These are phyloP conservation scores for Falco rusticolus DNA, from an alignment of 2,797 vertebrate species.

Conservation along the genomic window DNA sequence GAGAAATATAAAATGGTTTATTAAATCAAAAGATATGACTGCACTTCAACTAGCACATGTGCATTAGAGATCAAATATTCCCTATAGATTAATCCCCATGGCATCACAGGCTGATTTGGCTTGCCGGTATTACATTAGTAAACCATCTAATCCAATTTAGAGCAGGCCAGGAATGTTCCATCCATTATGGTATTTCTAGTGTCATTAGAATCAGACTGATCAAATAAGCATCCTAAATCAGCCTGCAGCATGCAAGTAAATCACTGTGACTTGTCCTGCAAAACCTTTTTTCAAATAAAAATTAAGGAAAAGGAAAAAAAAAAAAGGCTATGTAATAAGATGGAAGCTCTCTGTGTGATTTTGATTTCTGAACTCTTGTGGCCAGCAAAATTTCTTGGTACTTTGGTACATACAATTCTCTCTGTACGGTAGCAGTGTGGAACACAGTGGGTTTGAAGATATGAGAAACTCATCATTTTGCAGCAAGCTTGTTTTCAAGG, in stretches of 20 bases:
- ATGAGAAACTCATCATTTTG: neutral
- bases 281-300: conserved; percentile 2
- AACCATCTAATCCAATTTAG: conserved; percentile 78
- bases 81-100: conserved; percentile 70
- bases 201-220: conserved; percentile 76
- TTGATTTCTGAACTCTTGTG: neutral
- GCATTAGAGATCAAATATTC: conserved; percentile 68
- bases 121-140: conserved; percentile 74
- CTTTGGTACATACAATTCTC: neutral
- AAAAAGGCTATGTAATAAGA: neutral
- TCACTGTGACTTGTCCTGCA: conserved; percentile 1
- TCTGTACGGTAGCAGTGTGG: neutral
- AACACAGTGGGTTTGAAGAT: neutral
- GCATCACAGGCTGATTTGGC: conserved; percentile 70
- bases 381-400: neutral
- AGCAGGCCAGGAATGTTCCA: conserved; percentile 70
- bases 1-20: conserved; percentile 69
- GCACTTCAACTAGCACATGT: conserved; percentile 46
- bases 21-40: conserved; percentile 74
- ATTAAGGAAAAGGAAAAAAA: neutral
- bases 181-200: conserved; percentile 69
- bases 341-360: neutral
- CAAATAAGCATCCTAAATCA: conserved; percentile 68
- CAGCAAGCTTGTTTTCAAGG: neutral
- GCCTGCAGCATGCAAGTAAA: conserved; percentile 59